Conservation (phyloP, 2,113 vertebrate genomes). For the Smithornis capensis region DNA sequence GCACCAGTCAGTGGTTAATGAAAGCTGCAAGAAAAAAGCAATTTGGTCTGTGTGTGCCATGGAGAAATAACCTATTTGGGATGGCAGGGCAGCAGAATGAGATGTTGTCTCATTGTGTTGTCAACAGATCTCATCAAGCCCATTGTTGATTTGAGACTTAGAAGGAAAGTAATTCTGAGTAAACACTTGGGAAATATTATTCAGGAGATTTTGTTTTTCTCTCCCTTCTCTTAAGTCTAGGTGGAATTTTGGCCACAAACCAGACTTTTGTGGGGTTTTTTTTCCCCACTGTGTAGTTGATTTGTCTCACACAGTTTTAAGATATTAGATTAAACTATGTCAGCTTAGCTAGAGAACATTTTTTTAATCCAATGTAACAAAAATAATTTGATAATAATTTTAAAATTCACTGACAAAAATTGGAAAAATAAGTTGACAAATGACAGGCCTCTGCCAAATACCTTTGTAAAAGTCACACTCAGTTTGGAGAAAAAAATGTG, state of each 20-base stretch:
- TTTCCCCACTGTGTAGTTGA: not conserved
- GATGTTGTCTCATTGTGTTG: not conserved
- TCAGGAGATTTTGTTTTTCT: not conserved
- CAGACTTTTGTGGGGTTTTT: not conserved
- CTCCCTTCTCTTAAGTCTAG: not conserved
- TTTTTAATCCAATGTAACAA: conserved; percentile 5
- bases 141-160: not conserved
- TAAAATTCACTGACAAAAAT: not conserved
- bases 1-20: not conserved
- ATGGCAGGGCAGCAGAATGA: not conserved
- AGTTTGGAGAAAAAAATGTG: not conserved
- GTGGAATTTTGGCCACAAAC: not conserved
- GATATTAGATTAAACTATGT: not conserved
- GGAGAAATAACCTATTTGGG: not conserved
- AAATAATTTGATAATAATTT: not conserved
- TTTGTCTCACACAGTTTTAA: not conserved
- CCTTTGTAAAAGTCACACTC: not conserved
- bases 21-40: not conserved
- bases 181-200: not conserved
- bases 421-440: conserved; percentile 32
- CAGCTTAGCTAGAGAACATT: not conserved
- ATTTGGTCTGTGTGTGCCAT: not conserved
- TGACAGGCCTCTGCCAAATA: not conserved
- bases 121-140: not conserved
- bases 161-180: not conserved